phyloP scores from a whole-genome alignment of 2,113 vertebrate genomes.

The Cephalopterus ornatus region DNA sequence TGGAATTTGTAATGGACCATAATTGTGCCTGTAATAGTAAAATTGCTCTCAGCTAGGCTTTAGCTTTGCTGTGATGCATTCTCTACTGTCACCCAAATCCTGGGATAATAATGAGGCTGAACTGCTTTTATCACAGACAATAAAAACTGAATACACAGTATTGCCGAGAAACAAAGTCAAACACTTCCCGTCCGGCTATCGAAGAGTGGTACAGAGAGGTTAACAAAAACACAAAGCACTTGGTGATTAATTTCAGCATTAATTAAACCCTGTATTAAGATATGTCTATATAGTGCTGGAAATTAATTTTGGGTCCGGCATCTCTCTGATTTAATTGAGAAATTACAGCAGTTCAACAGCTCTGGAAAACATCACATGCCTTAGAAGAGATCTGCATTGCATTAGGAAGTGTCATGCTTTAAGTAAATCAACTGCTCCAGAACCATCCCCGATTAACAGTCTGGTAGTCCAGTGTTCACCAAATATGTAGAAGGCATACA shows the following conservation, averaged over 20 bases:
- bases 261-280: not conserved
- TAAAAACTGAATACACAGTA: slow-evolving; percentile 2
- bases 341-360: not conserved
- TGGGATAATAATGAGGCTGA: slow-evolving; percentile 24
- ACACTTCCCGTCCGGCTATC: not conserved
- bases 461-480: not conserved
- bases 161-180: not conserved
- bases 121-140: slow-evolving; percentile 41
- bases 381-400: not conserved
- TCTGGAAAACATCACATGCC: slow-evolving; percentile 4
- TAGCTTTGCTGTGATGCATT: slow-evolving; percentile 26
- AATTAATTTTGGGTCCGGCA: not conserved
- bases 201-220: not conserved
- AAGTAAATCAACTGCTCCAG: not conserved
- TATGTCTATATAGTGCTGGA: not conserved
- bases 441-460: not conserved
- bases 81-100: slow-evolving; percentile 33
- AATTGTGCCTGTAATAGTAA: slow-evolving; percentile 47
- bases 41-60: slow-evolving; percentile 45
- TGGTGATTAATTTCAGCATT: not conserved
- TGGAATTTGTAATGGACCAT: slow-evolving; percentile 53
- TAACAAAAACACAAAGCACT: not conserved
- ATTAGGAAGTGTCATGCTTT: not conserved
- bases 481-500: not conserved
- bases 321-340: not conserved